Evolutionary conservation across 2,797 vertebrate species (phyloP).

Genomic region (Poliocrania exsul): DNA sequence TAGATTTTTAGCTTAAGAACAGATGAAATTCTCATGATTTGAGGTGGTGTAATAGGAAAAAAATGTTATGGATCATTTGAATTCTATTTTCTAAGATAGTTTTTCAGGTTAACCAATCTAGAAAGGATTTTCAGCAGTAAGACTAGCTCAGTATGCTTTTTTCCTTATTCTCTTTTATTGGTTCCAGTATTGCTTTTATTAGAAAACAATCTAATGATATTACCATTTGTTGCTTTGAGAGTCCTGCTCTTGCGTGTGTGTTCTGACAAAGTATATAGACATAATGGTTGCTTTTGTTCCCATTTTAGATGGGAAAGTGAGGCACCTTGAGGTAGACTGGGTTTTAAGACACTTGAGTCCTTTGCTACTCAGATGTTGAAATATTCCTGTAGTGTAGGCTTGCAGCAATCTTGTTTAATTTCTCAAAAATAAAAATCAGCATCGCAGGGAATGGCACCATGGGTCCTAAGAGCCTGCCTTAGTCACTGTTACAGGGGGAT

Average conservation of each 20-base stretch:
- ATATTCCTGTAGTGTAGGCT: background rate
- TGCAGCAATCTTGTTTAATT: background rate
- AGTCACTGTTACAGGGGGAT: background rate
- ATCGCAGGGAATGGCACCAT: background rate
- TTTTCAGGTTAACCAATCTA: background rate
- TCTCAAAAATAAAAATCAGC: background rate
- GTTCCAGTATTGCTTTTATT: background rate
- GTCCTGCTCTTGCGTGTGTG: background rate
- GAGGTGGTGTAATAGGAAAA: background rate
- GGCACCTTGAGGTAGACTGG: background rate
- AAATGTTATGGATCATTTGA: background rate
- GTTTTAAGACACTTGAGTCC: background rate
- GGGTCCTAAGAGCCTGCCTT: background rate
- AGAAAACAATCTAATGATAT: background rate
- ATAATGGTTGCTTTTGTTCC: background rate
- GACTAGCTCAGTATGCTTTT: background rate
- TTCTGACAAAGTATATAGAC: background rate
- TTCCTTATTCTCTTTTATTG: background rate
- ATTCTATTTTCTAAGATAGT: background rate
- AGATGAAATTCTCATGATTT: background rate
- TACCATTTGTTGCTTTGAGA: background rate
- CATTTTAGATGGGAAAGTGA: background rate
- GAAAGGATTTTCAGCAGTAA: background rate
- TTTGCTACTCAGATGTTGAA: background rate
- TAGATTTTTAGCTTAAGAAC: background rate